Conservation (phyloP, 2,888 invertebrate species). For the Stenchaetothrips biformis region DNA sequence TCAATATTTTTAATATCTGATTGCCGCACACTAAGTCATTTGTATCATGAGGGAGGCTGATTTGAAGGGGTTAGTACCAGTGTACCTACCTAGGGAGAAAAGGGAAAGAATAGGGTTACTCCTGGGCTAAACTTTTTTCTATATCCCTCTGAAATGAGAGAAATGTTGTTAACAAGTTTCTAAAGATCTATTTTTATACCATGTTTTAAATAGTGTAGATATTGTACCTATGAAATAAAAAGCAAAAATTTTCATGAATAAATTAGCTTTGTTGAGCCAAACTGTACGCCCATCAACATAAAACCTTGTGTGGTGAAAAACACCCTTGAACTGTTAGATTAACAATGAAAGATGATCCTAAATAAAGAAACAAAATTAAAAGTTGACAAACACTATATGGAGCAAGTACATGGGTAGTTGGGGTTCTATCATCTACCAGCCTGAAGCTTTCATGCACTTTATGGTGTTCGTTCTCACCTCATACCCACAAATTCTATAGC, state of each 20-base stretch:
- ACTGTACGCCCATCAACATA: background rate
- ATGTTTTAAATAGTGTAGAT: background rate
- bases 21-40: background rate
- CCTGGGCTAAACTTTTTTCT: constrained; percentile 13
- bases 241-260: background rate
- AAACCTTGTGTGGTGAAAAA: background rate
- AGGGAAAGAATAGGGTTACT: constrained; percentile 7
- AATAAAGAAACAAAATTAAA: background rate
- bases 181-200: background rate
- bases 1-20: background rate
- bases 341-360: background rate
- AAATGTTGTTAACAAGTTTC: background rate
- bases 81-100: constrained; percentile 19
- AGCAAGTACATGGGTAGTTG: constrained; percentile 17
- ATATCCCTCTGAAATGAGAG: constrained; percentile 6
- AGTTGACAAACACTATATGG: constrained; percentile 12
- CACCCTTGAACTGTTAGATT: background rate
- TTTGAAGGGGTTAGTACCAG: background rate
- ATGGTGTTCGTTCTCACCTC: constrained; percentile 14
- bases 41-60: background rate
- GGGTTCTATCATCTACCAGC: constrained; percentile 14
- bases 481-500: constrained; percentile 23
- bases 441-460: constrained; percentile 21
- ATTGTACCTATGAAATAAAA: background rate
- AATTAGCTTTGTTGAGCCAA: background rate